phyloP scores from a whole-genome alignment of 1,140 invertebrate species.

The Archegozetes longisetosus region DNA sequence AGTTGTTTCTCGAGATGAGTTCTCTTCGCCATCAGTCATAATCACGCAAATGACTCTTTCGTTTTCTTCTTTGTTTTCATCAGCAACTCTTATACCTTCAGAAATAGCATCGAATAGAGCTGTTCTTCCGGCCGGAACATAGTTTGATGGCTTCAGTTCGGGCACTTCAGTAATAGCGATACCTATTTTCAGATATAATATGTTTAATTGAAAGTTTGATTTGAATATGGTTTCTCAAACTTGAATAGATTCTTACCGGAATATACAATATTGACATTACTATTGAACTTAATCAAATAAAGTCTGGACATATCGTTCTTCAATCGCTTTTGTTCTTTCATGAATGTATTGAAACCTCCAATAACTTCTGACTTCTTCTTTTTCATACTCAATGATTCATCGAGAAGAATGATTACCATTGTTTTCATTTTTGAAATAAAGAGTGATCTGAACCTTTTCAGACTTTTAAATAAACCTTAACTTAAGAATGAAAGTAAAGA shows the following conservation, averaged over 20 bases:
- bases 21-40: conserved; percentile 10
- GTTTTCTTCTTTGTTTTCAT: not conserved
- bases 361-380: not conserved
- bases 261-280: not conserved
- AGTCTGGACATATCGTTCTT: not conserved
- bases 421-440: conserved; percentile 21
- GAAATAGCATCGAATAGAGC: conserved; percentile 8
- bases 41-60: conserved; percentile 9
- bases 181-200: not conserved
- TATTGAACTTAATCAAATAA: conserved; percentile 10
- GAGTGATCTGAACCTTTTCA: too few relatives aligned
- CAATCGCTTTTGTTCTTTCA: conserved; percentile 2
- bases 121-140: conserved; percentile 3
- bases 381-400: conserved; percentile 12
- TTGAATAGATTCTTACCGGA: not conserved
- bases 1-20: not conserved
- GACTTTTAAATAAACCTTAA: too few relatives aligned
- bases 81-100: not conserved
- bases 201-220: not conserved
- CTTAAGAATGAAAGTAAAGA: too few relatives aligned
- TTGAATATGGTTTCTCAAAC: not conserved
- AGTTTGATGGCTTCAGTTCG: not conserved
- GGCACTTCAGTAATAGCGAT: not conserved
- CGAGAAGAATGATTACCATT: conserved; percentile 2
- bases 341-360: conserved; percentile 6